These are phyloP conservation scores for Salpingus planirostris DNA, from an alignment of 2,888 invertebrate genomes.

Conservation along the genomic window DNA sequence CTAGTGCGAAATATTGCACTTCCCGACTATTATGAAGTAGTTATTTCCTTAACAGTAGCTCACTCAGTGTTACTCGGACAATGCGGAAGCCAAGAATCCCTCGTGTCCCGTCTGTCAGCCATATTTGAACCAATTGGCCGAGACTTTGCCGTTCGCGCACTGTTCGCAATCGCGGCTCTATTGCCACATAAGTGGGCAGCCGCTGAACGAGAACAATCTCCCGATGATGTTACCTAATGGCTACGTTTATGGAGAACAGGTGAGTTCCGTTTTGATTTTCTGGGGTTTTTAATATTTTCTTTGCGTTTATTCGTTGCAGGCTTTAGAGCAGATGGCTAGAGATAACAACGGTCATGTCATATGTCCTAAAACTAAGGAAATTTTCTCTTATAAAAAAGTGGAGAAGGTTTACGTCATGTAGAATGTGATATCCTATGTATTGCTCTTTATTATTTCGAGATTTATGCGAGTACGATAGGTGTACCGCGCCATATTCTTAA, in stretches of 20 bases:
- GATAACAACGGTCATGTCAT: slow-evolving; percentile 86
- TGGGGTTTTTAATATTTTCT: background rate
- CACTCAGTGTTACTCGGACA: slow-evolving; percentile 63
- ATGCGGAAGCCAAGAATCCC: slow-evolving; percentile 58
- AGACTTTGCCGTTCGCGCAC: slow-evolving; percentile 85
- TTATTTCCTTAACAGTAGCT: slow-evolving; percentile 30
- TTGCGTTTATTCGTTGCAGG: slow-evolving; percentile 46
- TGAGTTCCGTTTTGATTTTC: too few species aligned
- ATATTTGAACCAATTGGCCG: slow-evolving; percentile 78
- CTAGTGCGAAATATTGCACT: too few species aligned
- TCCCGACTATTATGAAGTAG: too few species aligned
- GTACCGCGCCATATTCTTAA: too few species aligned
- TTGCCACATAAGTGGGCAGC: slow-evolving; percentile 81
- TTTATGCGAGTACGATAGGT: too few species aligned
- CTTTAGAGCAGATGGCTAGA: slow-evolving; percentile 80
- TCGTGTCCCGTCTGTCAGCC: slow-evolving; percentile 91
- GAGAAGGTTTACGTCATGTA: slow-evolving; percentile 98
- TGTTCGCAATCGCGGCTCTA: slow-evolving; percentile 92
- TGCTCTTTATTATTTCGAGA: too few species aligned
- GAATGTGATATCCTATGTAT: too few species aligned
- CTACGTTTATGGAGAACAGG: slow-evolving; percentile 90
- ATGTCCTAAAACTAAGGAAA: slow-evolving; percentile 91
- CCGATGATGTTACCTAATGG: slow-evolving; percentile 99
- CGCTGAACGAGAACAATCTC: slow-evolving; percentile 95
- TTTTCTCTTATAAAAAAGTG: slow-evolving; percentile 81